Evolutionary conservation across 1,140 invertebrate species (phyloP).

Genomic region (Diachasmimorpha longicaudata): DNA sequence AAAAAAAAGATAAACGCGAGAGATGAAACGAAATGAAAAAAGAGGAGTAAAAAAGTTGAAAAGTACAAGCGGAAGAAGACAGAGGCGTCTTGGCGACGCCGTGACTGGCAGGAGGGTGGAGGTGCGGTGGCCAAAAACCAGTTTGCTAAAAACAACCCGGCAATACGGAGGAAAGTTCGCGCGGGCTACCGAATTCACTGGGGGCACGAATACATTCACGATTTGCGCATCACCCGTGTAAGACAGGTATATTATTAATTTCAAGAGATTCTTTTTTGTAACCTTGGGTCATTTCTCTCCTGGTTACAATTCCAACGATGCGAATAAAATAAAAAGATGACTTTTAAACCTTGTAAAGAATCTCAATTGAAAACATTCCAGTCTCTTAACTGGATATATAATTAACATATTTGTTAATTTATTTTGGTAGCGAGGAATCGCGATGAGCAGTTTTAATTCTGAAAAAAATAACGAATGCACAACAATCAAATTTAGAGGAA

Average conservation of each 20-base stretch:
- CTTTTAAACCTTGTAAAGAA: neutral
- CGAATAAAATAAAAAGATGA: neutral
- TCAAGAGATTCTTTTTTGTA: neutral
- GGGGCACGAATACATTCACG: conserved; percentile 17
- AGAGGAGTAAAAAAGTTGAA: conserved; percentile 16
- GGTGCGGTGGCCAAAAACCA: conserved; percentile 23
- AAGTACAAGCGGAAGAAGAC: conserved; percentile 19
- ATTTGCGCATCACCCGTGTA: conserved; percentile 1
- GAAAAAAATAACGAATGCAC: too few relatives aligned
- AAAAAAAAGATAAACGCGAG: neutral
- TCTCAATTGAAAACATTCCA: neutral
- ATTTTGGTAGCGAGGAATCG: too few relatives aligned
- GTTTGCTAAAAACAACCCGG: conserved; percentile 34
- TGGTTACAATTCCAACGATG: neutral
- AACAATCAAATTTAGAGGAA: too few relatives aligned
- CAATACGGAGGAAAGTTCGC: conserved; percentile 23
- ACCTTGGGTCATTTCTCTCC: neutral
- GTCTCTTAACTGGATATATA: too few relatives aligned
- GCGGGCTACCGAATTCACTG: conserved; percentile 31
- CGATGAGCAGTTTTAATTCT: too few relatives aligned
- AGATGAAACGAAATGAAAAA: neutral
- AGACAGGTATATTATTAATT: conserved; percentile 11
- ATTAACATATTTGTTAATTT: too few relatives aligned
- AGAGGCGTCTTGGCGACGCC: conserved; percentile 6
- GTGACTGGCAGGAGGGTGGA: neutral